Evolutionary conservation across 2,113 vertebrate genomes (phyloP).

Genomic region (Beaufortia kweichowensis): DNA sequence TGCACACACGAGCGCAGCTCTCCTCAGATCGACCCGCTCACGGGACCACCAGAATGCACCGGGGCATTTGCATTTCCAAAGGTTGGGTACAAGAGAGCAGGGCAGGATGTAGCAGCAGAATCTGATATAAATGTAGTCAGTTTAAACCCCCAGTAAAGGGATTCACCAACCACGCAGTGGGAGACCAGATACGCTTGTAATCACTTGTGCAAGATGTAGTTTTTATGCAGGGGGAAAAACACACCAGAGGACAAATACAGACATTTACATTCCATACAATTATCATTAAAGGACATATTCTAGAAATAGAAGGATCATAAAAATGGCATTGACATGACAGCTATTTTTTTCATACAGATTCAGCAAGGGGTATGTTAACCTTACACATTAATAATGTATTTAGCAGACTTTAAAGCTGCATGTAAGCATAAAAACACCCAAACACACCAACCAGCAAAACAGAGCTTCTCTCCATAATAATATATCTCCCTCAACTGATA

Average conservation of each 20-base stretch:
- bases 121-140: background rate
- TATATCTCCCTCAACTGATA: background rate
- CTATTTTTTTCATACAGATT: too few species aligned
- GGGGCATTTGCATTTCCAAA: background rate
- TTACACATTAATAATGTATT: background rate
- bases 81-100: slow-evolving; percentile 23
- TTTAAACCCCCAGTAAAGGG: slow-evolving; percentile 15
- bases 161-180: background rate
- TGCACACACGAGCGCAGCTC: slow-evolving; percentile 6
- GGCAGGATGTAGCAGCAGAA: background rate
- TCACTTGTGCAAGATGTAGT: background rate
- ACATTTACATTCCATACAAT: background rate
- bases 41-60: background rate
- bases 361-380: too few species aligned
- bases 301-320: too few species aligned
- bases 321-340: too few species aligned
- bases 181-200: background rate
- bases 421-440: slow-evolving; percentile 2
- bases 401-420: background rate
- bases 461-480: background rate
- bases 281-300: background rate
- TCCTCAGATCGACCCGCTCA: slow-evolving; percentile 11
- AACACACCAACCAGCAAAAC: background rate
- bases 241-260: background rate
- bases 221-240: background rate